Percentiles rank a stretch among this genome's conserved stretches.
phyloP scores from a whole-genome alignment of 2,888 invertebrate genomes.

The Lapara coniferarum region DNA sequence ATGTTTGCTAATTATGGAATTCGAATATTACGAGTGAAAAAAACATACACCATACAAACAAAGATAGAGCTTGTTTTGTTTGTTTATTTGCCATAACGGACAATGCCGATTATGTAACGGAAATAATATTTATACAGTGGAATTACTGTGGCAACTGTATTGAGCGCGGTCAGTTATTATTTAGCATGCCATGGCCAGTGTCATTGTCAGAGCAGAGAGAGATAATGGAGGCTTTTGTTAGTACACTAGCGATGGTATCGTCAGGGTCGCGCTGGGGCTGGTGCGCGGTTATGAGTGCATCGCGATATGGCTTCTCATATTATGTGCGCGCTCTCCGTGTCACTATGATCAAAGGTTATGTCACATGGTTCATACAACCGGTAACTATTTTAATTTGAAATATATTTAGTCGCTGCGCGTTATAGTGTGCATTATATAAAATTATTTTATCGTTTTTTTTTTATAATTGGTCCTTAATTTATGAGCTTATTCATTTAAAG shows the following conservation, averaged over 20 bases:
- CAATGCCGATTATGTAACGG: slow-evolving; percentile 49
- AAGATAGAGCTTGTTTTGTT: slow-evolving; percentile 35
- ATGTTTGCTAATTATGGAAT: not conserved
- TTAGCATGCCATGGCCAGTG: slow-evolving; percentile 52
- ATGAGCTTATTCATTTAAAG: not conserved
- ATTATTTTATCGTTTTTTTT: not conserved
- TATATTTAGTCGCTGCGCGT: not conserved
- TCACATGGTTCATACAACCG: slow-evolving; percentile 59
- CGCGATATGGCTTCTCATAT: slow-evolving; percentile 47
- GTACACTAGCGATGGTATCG: slow-evolving; percentile 55
- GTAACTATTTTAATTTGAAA: slow-evolving; percentile 44
- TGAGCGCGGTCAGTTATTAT: slow-evolving; percentile 24
- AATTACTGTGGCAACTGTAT: slow-evolving; percentile 29
- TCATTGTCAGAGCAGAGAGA: slow-evolving; percentile 56
- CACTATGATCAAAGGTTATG: slow-evolving; percentile 57
- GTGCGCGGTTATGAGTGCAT: slow-evolving; percentile 30
- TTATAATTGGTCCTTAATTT: not conserved
- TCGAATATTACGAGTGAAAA: not conserved
- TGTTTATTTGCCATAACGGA: slow-evolving; percentile 51
- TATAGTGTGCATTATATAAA: not conserved
- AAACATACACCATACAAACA: not conserved
- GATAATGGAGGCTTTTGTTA: slow-evolving; percentile 58
- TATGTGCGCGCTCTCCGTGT: slow-evolving; percentile 37
- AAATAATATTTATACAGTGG: slow-evolving; percentile 48
- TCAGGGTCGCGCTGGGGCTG: slow-evolving; percentile 41